A percentile compares a stretch with the other conserved stretches of the same genome.
These are phyloP conservation scores for Vicugna pacos DNA, from an alignment of 2,113 vertebrate genomes.

Conservation along the genomic window DNA sequence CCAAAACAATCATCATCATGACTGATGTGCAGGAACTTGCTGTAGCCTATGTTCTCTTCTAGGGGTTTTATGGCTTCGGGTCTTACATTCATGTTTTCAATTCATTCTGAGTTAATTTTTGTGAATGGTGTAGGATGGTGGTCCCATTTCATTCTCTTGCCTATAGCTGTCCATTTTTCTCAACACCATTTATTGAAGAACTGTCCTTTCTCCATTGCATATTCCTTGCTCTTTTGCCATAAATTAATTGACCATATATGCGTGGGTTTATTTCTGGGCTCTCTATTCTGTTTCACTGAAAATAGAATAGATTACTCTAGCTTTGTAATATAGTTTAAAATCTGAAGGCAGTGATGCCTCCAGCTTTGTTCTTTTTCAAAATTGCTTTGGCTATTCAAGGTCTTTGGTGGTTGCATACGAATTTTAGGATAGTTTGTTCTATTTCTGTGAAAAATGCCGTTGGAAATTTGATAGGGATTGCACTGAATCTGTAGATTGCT, in stretches of 20 bases:
- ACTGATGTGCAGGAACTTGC: not conserved
- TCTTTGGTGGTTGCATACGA: no score
- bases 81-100: not conserved
- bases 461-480: no score
- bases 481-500: no score
- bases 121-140: not conserved
- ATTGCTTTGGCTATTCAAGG: no score
- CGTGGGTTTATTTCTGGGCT: not conserved
- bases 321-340: no score
- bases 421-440: no score
- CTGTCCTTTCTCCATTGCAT: not conserved
- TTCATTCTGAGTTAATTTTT: not conserved
- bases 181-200: not conserved
- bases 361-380: no score
- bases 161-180: no score
- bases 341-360: no score
- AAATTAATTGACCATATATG: not conserved
- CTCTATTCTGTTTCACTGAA: not conserved
- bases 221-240: not conserved
- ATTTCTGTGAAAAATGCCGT: no score
- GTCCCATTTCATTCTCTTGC: not conserved
- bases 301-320: not conserved
- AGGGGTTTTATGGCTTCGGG: not conserved
- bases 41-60: not conserved
- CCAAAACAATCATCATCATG: not conserved